Percentiles rank a stretch among this genome's conserved stretches.
Conservation (phyloP, 2,113 vertebrate species). For the Oxygymnocypris stewartii region DNA sequence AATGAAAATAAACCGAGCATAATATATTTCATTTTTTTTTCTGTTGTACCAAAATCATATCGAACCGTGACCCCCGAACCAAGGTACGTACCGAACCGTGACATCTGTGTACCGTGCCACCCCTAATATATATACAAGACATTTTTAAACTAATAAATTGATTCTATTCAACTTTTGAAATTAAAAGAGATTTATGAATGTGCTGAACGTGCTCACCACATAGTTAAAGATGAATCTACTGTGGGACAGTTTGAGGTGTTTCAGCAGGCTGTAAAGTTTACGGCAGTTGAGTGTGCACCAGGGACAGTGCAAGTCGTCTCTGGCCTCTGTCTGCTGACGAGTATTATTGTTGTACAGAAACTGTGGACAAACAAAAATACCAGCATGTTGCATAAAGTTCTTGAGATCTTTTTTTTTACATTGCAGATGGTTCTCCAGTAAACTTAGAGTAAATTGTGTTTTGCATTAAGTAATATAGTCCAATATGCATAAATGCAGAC, state of each 20-base stretch:
- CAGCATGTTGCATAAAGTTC: neutral
- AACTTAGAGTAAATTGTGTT: neutral
- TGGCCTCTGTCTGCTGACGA: conserved; percentile 94
- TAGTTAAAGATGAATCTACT: conserved; percentile 99
- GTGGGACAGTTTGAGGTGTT: conserved; percentile 97
- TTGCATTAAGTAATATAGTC: too few species aligned
- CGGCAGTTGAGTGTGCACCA: conserved; percentile 98
- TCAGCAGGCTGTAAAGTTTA: conserved; percentile 96
- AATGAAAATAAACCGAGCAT: too few species aligned
- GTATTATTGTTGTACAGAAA: conserved; percentile 98
- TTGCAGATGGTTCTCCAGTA: neutral
- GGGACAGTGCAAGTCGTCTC: conserved; percentile 95
- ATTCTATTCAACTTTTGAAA: neutral
- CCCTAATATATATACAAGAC: too few species aligned
- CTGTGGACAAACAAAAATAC: conserved; percentile 66
- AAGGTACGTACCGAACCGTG: too few species aligned
- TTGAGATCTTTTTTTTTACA: conserved; percentile 17
- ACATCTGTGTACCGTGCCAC: too few species aligned
- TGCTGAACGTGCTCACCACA: conserved; percentile 79
- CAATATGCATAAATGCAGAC: too few species aligned
- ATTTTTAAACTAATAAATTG: neutral
- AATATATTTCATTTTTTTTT: too few species aligned
- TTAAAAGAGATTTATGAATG: neutral
- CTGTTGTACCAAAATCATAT: too few species aligned
- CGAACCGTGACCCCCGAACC: too few species aligned